Conservation (phyloP, 2,113 vertebrate species). For the Tympanuchus pallidicinctus region DNA sequence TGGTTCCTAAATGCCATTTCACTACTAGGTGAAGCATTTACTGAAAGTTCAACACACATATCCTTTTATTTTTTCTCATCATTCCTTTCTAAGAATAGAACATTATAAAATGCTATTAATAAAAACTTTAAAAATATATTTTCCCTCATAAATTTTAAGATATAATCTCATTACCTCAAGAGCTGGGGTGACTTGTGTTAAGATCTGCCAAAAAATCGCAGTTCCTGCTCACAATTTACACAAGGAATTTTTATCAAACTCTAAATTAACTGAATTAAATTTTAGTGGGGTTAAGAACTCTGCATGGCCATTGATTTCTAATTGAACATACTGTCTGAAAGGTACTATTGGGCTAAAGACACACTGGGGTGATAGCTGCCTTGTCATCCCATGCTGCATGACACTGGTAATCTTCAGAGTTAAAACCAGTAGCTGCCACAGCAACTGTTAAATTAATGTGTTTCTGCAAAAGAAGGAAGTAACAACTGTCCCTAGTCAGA, state of each 20-base stretch:
- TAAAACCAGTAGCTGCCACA: not conserved
- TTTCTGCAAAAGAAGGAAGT: accelerated
- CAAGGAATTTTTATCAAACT: not conserved
- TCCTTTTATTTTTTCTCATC: not conserved
- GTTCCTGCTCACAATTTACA: not conserved
- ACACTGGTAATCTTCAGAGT: not conserved
- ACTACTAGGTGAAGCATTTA: not conserved
- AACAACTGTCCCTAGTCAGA: not conserved
- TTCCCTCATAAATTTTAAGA: not conserved
- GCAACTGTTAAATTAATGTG: not conserved
- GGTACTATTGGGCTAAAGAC: accelerated
- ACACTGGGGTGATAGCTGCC: not conserved
- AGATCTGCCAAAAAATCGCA: not conserved
- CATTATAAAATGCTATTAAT: not conserved
- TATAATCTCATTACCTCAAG: not conserved
- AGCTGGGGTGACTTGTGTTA: accelerated
- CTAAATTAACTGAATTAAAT: not conserved
- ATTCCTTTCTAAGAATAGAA: not conserved
- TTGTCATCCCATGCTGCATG: not conserved
- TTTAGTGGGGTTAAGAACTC: not conserved
- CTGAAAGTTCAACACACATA: not conserved
- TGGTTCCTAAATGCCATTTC: not conserved
- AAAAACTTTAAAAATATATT: not conserved
- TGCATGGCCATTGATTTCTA: not conserved
- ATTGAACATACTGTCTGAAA: not conserved